Percentiles rank a stretch among this genome's conserved stretches.
Conservation (phyloP, 2,888 invertebrate genomes). For the Callinectes sapidus region DNA sequence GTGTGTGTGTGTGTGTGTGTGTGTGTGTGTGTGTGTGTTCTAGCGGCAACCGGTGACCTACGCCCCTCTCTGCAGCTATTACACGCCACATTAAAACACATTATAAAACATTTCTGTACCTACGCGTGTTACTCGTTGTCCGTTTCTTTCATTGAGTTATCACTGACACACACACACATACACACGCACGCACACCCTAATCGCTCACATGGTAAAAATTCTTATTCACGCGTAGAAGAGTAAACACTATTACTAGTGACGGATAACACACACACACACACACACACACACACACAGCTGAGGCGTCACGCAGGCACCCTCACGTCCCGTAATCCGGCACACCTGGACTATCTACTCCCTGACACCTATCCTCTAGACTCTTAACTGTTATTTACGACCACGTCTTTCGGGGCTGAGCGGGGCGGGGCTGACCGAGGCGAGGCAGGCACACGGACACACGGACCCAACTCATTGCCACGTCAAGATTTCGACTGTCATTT, state of each 20-base stretch:
- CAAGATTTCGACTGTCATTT: not conserved
- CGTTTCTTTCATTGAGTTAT: not conserved
- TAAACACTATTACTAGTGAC: not conserved
- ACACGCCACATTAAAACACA: not conserved
- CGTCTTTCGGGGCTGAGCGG: not conserved
- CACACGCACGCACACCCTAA: not conserved
- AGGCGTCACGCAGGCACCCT: slow-evolving; percentile 4
- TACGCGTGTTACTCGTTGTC: not conserved
- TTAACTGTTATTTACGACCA: slow-evolving; percentile 24
- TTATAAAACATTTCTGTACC: not conserved
- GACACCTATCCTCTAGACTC: not conserved
- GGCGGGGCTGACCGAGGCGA: not conserved
- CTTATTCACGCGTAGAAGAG: not conserved
- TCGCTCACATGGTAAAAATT: slow-evolving; percentile 1
- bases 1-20: slow-evolving; percentile 34
- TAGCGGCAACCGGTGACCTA: not conserved
- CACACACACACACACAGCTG: slow-evolving; percentile 10
- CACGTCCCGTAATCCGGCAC: slow-evolving; percentile 14
- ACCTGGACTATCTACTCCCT: slow-evolving; percentile 6
- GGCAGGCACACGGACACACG: not conserved
- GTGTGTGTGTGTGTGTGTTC: slow-evolving; percentile 32
- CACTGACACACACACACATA: slow-evolving; percentile 2
- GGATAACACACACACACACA: slow-evolving; percentile 8
- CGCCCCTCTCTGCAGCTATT: not conserved
- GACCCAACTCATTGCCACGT: not conserved